Evolutionary conservation across 2,113 vertebrate genomes (phyloP).

Genomic region (Heterocephalus glaber): DNA sequence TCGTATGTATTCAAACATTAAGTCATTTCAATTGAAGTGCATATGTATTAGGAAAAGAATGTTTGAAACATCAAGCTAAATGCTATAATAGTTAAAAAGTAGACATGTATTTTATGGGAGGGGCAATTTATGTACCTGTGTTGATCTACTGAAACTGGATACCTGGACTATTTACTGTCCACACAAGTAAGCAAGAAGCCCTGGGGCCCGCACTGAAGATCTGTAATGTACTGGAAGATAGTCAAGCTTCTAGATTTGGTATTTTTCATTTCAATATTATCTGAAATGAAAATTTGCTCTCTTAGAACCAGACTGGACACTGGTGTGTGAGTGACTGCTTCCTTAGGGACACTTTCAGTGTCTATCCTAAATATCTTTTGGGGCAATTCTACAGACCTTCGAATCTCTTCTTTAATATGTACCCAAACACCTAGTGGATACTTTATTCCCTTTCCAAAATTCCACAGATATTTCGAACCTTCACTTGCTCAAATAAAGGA

Average conservation of each 20-base stretch:
- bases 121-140: not conserved
- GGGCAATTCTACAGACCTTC: not conserved
- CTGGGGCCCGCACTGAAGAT: not conserved
- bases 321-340: not conserved
- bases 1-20: not conserved
- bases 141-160: not conserved
- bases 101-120: not conserved
- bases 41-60: not conserved
- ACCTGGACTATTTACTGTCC: not conserved
- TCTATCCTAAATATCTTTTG: not conserved
- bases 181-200: not conserved
- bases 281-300: slow-evolving; percentile 17
- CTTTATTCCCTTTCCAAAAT: not conserved
- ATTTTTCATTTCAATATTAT: not conserved
- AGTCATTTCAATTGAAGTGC: not conserved
- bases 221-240: not conserved
- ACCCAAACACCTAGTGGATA: not conserved
- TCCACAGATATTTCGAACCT: not conserved
- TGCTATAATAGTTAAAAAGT: not conserved
- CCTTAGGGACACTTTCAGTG: not conserved
- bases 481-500: not conserved
- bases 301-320: not conserved
- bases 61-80: slow-evolving; percentile 14
- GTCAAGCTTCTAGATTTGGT: slow-evolving; percentile 35
- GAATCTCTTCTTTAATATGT: not conserved